Conservation (phyloP, 2,797 vertebrate species). For the Malurus splendens region DNA sequence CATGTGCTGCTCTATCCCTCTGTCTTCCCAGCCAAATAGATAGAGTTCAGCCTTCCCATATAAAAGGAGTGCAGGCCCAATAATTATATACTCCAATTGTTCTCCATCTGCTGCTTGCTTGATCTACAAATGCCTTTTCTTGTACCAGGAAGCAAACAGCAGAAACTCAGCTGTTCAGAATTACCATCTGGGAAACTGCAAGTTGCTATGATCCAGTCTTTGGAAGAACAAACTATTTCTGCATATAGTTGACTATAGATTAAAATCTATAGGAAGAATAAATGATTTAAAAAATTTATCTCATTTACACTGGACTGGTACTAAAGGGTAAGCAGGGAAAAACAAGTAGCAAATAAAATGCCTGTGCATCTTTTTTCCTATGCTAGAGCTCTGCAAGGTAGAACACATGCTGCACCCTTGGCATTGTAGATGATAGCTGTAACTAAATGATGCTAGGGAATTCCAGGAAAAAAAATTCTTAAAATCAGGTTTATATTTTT, state of each 20-base stretch:
- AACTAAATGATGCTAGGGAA: not conserved
- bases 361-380: not conserved
- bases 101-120: constrained; percentile 53
- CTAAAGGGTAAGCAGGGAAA: not conserved
- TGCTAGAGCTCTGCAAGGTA: not conserved
- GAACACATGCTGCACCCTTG: not conserved
- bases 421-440: not conserved
- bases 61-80: constrained; percentile 32
- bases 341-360: not conserved
- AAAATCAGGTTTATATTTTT: not conserved
- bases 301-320: not conserved
- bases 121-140: constrained; percentile 62
- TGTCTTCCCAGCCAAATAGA: constrained; percentile 41
- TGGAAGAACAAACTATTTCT: not conserved
- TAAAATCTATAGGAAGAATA: not conserved
- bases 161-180: constrained; percentile 49
- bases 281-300: not conserved
- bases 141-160: constrained; percentile 46
- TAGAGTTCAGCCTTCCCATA: constrained; percentile 28
- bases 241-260: not conserved
- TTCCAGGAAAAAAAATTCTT: not conserved
- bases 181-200: constrained; percentile 45
- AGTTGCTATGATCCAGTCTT: not conserved
- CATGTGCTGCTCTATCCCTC: constrained; percentile 10
- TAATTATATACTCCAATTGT: constrained; percentile 62